These are phyloP conservation scores for Sarcophaga rosellei DNA, from an alignment of 2,888 invertebrate genomes.

Conservation along the genomic window DNA sequence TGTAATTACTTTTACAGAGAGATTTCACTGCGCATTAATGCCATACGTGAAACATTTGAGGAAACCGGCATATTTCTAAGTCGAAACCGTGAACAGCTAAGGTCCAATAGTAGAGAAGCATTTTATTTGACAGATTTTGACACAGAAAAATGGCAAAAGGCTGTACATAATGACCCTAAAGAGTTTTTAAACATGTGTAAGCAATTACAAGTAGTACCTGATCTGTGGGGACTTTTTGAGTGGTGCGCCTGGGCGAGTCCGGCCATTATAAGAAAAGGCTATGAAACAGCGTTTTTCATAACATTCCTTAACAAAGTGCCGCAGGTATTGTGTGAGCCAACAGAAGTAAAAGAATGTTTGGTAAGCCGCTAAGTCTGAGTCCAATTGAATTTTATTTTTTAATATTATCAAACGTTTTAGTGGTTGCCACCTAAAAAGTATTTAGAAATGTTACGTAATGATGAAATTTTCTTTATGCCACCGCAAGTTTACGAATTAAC, in stretches of 20 bases:
- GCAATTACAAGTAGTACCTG: constrained; percentile 87
- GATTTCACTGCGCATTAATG: constrained; percentile 90
- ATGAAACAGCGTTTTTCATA: constrained; percentile 88
- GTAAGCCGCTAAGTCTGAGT: constrained; percentile 67
- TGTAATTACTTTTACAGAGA: constrained; percentile 80
- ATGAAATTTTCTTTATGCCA: constrained; percentile 83
- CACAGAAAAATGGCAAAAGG: constrained; percentile 85
- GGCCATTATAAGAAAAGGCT: constrained; percentile 82
- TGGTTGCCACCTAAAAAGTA: constrained; percentile 21
- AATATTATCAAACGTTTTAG: constrained; percentile 13
- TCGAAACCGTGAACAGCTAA: constrained; percentile 81
- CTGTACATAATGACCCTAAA: constrained; percentile 77
- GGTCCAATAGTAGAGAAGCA: constrained; percentile 80
- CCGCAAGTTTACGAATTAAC: constrained; percentile 90
- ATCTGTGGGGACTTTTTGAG: constrained; percentile 89
- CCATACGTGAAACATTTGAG: constrained; percentile 94
- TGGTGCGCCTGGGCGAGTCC: constrained; percentile 94
- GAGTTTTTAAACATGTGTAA: constrained; percentile 86
- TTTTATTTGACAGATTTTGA: constrained; percentile 82
- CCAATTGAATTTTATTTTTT: constrained; percentile 10
- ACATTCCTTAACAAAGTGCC: constrained; percentile 84
- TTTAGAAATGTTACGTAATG: constrained; percentile 45
- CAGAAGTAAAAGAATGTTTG: constrained; percentile 82
- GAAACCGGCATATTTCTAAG: constrained; percentile 91
- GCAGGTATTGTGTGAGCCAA: constrained; percentile 81